Evolutionary conservation across 2,113 vertebrate species (phyloP).

Genomic region (Anhinga anhinga): DNA sequence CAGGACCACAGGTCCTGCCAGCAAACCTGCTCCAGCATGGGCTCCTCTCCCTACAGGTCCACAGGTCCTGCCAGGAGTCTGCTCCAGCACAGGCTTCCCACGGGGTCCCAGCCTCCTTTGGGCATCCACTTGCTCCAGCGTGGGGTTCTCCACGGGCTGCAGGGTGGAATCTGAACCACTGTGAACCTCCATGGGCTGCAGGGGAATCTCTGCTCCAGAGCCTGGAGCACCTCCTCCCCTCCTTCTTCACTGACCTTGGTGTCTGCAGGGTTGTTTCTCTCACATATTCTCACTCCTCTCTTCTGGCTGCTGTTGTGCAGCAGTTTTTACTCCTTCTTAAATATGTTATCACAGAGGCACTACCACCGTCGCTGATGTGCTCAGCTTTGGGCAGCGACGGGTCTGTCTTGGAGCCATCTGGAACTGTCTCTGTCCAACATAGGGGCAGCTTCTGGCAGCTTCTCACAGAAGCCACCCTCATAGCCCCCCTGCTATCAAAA

Average conservation of each 20-base stretch:
- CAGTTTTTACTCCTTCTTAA: neutral
- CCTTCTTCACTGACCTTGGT: too few species aligned
- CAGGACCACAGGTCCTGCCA: neutral
- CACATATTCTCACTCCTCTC: neutral
- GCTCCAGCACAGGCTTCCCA: neutral
- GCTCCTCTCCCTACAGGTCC: too few species aligned
- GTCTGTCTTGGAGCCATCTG: neutral
- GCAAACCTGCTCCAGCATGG: too few species aligned
- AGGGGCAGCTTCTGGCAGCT: neutral
- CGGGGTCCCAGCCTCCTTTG: neutral
- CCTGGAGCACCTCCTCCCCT: neutral
- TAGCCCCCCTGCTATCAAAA: neutral
- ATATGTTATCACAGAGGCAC: neutral
- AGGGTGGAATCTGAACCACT: too few species aligned
- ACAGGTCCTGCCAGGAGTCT: too few species aligned
- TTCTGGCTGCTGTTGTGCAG: neutral
- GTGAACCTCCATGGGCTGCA: neutral
- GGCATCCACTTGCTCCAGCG: neutral
- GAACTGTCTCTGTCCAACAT: neutral
- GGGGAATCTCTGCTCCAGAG: neutral
- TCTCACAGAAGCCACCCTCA: neutral
- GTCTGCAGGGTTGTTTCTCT: neutral
- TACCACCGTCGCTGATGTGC: too few species aligned
- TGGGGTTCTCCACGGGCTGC: neutral
- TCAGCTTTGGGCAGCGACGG: accelerated